phyloP scores from a whole-genome alignment of 2,113 vertebrate species.

The Nicator chloris region DNA sequence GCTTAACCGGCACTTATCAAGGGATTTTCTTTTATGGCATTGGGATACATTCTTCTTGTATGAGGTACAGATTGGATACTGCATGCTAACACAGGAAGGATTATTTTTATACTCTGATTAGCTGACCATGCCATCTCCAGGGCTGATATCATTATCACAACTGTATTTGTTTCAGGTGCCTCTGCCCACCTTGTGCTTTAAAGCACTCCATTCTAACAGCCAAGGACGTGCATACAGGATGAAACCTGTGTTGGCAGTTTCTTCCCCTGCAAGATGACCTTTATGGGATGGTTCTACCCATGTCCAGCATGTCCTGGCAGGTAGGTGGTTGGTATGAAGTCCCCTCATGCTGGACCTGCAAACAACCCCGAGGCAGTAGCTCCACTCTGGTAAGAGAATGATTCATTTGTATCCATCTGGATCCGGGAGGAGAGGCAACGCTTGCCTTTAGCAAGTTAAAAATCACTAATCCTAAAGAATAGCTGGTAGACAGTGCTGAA shows the following conservation, averaged over 20 bases:
- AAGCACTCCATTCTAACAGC: not conserved
- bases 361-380: not conserved
- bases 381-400: not conserved
- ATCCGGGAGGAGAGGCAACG: not conserved
- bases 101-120: not conserved
- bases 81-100: not conserved
- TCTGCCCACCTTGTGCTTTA: not conserved
- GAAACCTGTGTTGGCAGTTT: not conserved
- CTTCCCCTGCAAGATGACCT: not conserved
- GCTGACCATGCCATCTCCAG: not conserved
- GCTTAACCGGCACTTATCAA: not conserved
- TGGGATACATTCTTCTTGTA: not conserved
- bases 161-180: not conserved
- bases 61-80: not conserved
- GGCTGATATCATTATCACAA: not conserved
- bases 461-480: not conserved
- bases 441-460: not conserved
- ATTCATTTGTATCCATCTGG: not conserved
- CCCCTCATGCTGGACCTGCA: not conserved
- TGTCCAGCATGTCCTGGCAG: not conserved
- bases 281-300: not conserved
- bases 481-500: not conserved
- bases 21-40: not conserved
- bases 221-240: not conserved
- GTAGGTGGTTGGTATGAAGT: not conserved